These are phyloP conservation scores for Oxyscelio sp. DNA, from an alignment of 2,888 invertebrate species.

Conservation along the genomic window DNA sequence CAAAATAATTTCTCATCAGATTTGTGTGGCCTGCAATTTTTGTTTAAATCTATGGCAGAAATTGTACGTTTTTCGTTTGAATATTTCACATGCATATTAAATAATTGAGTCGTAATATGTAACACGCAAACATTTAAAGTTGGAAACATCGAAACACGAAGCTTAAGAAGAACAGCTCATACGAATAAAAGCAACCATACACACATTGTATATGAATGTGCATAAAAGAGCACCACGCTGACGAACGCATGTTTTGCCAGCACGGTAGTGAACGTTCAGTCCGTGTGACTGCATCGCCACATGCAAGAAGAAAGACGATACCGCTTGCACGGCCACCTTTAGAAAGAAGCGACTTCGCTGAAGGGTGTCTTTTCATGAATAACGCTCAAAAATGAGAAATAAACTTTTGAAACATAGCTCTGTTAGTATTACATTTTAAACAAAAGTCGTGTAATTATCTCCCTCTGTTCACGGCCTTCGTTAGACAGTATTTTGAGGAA, in stretches of 20 bases:
- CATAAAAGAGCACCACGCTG: slow-evolving; percentile 69
- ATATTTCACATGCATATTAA: slow-evolving; percentile 48
- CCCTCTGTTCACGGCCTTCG: background rate
- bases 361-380: slow-evolving; percentile 71
- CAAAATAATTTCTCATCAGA: slow-evolving; percentile 3
- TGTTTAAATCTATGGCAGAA: slow-evolving; percentile 43
- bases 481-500: background rate
- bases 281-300: slow-evolving; percentile 67
- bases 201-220: slow-evolving; percentile 63
- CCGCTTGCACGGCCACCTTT: slow-evolving; percentile 62
- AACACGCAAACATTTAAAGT: slow-evolving; percentile 45
- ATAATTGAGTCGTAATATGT: slow-evolving; percentile 65
- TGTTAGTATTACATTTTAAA: slow-evolving; percentile 34
- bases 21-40: slow-evolving; percentile 2
- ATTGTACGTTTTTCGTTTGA: slow-evolving; percentile 20
- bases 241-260: slow-evolving; percentile 69
- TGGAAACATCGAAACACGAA: slow-evolving; percentile 26
- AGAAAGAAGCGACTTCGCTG: slow-evolving; percentile 70
- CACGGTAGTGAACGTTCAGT: slow-evolving; percentile 69
- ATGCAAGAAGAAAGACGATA: slow-evolving; percentile 75
- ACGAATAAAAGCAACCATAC: slow-evolving; percentile 40
- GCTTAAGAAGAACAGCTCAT: slow-evolving; percentile 33
- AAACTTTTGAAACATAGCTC: slow-evolving; percentile 32
- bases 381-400: slow-evolving; percentile 47
- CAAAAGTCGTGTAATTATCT: slow-evolving; percentile 22